Evolutionary conservation across 2,888 invertebrate genomes (phyloP), one percentile per base, ranked within the genome.

Genomic region (Aphodius sticticus): DNA sequence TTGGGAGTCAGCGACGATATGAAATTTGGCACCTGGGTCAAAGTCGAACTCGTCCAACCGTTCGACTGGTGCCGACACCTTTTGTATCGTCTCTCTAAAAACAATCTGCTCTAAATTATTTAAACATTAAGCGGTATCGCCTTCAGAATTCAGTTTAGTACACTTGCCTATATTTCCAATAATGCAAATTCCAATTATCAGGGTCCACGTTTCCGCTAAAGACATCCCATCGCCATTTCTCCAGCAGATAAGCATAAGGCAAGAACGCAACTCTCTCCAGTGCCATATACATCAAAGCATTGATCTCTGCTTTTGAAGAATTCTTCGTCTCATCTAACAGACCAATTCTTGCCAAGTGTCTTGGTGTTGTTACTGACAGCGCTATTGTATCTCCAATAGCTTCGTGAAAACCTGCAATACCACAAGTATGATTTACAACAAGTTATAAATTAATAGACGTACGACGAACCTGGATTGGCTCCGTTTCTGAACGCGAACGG

Each of bases 301-400:
- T 92, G 70, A 91, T 88, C 0, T 87, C 88, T 0, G 88, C 88
- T 83, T 91, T 89, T 0, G 81, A 77, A 15, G 79, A 79, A 71
- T 78, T 79, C 14, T 76, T 69, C 15, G 76, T 38, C n/a, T 87
- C 87, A 70, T 89, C 87, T 38, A 90, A 86, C 70, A 91, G 85
- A 82, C 89, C 89, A 83, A 92, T 86, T 81, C 88, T 89, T 80
- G 88, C 86, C 78, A 92, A 86, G 85, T 92, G 90, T 37, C 90
- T 87, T 0, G 92, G 92, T 14, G 91, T 90, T n/a, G 90, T 89
- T 71, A 92, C 88, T 71, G 93, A 93, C 16, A 93, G 86, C 6
- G 93, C 92, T 12, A 93, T 90, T 26, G 92, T 91, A 83, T 93
- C 93, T 0, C 93, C 93, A 77, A 93, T 89, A 37, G 93, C 93